Evolutionary conservation across 2,888 invertebrate species (phyloP).

Genomic region (Caenorhabditis becei): DNA sequence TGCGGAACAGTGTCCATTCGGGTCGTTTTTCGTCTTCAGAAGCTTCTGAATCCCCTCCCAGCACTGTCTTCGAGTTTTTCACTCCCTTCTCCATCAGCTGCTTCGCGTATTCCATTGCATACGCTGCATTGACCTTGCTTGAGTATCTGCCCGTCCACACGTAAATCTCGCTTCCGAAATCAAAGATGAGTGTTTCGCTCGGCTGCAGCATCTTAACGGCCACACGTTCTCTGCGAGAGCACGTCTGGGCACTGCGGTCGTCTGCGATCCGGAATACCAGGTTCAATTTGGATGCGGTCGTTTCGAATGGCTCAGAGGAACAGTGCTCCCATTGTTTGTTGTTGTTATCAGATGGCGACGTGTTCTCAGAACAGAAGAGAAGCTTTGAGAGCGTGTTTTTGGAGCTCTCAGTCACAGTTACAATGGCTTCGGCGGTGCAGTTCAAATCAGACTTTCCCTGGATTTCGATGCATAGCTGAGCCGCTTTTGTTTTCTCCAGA

Average conservation of each 20-base stretch:
- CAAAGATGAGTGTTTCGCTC: constrained; percentile 72
- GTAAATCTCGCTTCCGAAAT: constrained; percentile 79
- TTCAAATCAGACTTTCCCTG: constrained; percentile 71
- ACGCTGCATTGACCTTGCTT: constrained; percentile 64
- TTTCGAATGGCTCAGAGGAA: constrained; percentile 39
- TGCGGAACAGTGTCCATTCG: constrained; percentile 63
- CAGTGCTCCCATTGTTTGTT: constrained; percentile 3
- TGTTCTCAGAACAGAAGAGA: constrained; percentile 31
- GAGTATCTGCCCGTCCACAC: constrained; percentile 75
- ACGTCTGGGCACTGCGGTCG: constrained; percentile 42
- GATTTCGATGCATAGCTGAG: constrained; percentile 74
- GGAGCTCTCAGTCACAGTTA: constrained; percentile 57
- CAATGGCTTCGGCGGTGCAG: constrained; percentile 64
- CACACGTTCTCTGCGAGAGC: constrained; percentile 31
- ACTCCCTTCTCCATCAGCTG: constrained; percentile 66
- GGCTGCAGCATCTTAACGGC: constrained; percentile 49
- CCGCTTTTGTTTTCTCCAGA: constrained; percentile 73
- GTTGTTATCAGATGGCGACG: background rate
- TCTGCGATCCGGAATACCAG: constrained; percentile 50
- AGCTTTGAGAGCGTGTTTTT: constrained; percentile 31
- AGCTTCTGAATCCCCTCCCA: constrained; percentile 46
- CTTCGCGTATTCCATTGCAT: constrained; percentile 72
- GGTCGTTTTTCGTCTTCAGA: constrained; percentile 34
- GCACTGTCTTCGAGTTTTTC: constrained; percentile 26
- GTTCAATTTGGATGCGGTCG: constrained; percentile 35